These are phyloP conservation scores for Tapera naevia DNA, from an alignment of 2,797 vertebrate species.

Conservation along the genomic window DNA sequence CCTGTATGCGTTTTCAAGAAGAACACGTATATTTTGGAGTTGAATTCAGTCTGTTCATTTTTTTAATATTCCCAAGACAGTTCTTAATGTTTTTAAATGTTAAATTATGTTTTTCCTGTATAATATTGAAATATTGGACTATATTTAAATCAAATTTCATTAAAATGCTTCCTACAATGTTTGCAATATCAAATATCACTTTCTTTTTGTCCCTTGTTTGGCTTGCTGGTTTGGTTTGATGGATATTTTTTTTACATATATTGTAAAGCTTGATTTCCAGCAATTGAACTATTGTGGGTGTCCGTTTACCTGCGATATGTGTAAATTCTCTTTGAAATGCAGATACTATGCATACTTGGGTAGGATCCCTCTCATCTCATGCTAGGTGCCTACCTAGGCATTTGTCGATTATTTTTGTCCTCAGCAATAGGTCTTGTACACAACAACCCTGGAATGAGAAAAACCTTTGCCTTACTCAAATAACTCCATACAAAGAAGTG, in stretches of 20 bases:
- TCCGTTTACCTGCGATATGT: neutral
- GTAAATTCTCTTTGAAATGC: neutral
- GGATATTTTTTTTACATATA: neutral
- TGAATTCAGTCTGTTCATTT: neutral
- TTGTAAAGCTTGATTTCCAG: neutral
- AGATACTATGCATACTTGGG: accelerated
- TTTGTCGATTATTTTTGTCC: neutral
- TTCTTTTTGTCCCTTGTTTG: neutral
- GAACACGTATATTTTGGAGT: neutral
- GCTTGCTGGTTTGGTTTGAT: neutral
- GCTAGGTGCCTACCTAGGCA: neutral
- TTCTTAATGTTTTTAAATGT: neutral
- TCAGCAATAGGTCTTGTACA: neutral
- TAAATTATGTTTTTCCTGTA: neutral
- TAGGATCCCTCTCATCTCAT: neutral
- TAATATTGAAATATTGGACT: neutral
- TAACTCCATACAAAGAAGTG: neutral
- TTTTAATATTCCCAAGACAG: neutral
- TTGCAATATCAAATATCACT: neutral
- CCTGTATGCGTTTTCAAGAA: neutral
- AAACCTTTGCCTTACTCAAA: neutral
- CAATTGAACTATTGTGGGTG: neutral
- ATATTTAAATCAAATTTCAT: neutral
- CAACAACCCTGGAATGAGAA: neutral
- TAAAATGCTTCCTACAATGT: neutral